Evolutionary conservation across 1,140 invertebrate species (phyloP), one percentile per base, ranked within the genome.

Genomic region (Macrobrachium rosenbergii): DNA sequence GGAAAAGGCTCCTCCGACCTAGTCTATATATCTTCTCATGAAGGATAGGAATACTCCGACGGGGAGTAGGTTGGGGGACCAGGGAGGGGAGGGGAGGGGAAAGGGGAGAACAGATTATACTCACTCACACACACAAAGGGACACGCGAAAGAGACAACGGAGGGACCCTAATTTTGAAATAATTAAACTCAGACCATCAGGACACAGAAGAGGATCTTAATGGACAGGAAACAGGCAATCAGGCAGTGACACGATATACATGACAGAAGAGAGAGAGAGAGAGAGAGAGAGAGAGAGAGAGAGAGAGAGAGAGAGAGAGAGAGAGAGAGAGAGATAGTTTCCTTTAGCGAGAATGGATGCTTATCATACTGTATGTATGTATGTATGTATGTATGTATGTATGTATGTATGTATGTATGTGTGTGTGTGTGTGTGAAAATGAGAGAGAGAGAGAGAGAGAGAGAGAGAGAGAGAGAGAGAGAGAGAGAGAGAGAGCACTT

Each of bases 261-360:
- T 37, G 28, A 37, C 1, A 67, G 64, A n/a, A 67, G 19, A 67
- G 64, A 67, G 19, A 5, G 64, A 67, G 19, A 67, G 10, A 12
- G 5, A 67, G 64, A 67, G 5, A 67, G 64, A 21, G 64, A 67
- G 64, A 67, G 64, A 64, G 64, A 67, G 64, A 67, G 64, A 12
- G 64, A 67, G 64, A 67, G 8, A 67, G 19, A 67, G 64, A 67
- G 64, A 67, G 64, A 21, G 64, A 67, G 64, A 67, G 64, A 67
- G 64, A 67, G 64, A 67, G 64, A 67, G 64, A 67, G 64, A 67
- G 8, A 67, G 64, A n/a, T n/a, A n/a, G n/a, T n/a, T n/a, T n/a
- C n/a, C n/a, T n/a, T n/a, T n/a, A n/a, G n/a, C n/a, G n/a, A n/a
- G n/a, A n/a, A n/a, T n/a, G n/a, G n/a, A n/a, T n/a, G n/a, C n/a